These are phyloP conservation scores for Mactra quadrangularis DNA, from an alignment of 1,140 invertebrate species.

Conservation along the genomic window DNA sequence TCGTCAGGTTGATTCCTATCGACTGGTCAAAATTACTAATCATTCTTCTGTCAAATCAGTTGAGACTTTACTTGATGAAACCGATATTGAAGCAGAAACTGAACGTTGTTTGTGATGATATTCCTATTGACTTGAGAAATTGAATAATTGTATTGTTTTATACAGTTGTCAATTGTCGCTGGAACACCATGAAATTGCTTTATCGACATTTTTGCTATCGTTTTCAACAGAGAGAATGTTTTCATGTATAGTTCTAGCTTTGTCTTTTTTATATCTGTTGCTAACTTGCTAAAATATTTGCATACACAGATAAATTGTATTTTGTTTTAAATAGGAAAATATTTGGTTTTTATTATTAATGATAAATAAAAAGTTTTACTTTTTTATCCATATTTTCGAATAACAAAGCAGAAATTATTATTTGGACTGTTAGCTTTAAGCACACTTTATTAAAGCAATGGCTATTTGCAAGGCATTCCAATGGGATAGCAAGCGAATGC, in stretches of 20 bases:
- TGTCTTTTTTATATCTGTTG: neutral
- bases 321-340: too few species aligned
- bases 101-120: slow-evolving; percentile 8
- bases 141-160: slow-evolving; percentile 47
- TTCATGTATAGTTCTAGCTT: neutral
- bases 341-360: too few species aligned
- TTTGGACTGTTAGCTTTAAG: too few species aligned
- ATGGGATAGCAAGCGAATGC: too few species aligned
- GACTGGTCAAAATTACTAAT: slow-evolving; percentile 59
- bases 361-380: too few species aligned
- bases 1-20: slow-evolving; percentile 45
- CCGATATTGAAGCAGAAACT: slow-evolving; percentile 2
- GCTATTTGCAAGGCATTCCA: too few species aligned
- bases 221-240: slow-evolving; percentile 16
- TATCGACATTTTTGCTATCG: slow-evolving; percentile 34
- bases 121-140: slow-evolving; percentile 61
- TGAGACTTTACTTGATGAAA: neutral
- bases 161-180: slow-evolving; percentile 52
- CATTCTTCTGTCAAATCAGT: slow-evolving; percentile 30
- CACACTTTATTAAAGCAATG: too few species aligned
- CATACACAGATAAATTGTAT: neutral
- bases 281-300: neutral
- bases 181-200: slow-evolving; percentile 40
- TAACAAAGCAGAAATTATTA: too few species aligned
- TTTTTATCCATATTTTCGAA: too few species aligned